These are phyloP conservation scores for Cromileptes altivelis DNA, from an alignment of 2,113 vertebrate genomes.

Conservation along the genomic window DNA sequence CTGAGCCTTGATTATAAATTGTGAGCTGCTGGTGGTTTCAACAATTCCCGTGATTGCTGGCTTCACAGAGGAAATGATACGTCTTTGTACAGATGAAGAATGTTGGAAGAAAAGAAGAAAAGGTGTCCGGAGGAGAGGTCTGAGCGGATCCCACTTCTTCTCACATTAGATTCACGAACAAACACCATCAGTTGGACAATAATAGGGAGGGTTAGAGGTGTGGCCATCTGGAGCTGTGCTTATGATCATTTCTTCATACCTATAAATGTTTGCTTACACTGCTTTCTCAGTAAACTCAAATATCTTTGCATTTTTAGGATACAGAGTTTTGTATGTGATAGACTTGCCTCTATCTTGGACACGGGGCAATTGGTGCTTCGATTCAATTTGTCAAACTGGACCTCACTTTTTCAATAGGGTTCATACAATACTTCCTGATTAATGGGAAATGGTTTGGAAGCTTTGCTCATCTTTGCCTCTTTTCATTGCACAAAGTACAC, in stretches of 20 bases:
- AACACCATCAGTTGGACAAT: conserved; percentile 29
- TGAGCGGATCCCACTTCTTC: conserved; percentile 60
- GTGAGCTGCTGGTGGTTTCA: conserved; percentile 70
- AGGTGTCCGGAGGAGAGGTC: conserved; percentile 55
- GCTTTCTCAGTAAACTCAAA: conserved; percentile 85
- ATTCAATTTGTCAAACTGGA: conserved; percentile 76
- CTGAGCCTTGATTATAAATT: conserved; percentile 60
- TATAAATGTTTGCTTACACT: conserved; percentile 82
- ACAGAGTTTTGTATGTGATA: conserved; percentile 41
- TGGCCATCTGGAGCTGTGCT: conserved; percentile 84
- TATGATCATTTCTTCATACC: conserved; percentile 64
- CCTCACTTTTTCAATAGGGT: conserved; percentile 88
- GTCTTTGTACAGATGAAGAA: conserved; percentile 69
- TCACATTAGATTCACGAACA: conserved; percentile 49
- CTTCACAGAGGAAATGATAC: conserved; percentile 68
- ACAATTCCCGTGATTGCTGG: conserved; percentile 69
- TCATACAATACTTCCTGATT: conserved; percentile 86
- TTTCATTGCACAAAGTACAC: conserved; percentile 86
- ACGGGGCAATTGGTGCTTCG: conserved; percentile 45
- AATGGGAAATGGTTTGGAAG: conserved; percentile 76
- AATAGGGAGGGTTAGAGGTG: conserved; percentile 76
- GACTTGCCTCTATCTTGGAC: conserved; percentile 50
- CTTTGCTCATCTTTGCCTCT: conserved; percentile 84
- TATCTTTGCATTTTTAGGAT: conserved; percentile 52
- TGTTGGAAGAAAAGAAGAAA: conserved; percentile 72